These are phyloP conservation scores for Willisornis vidua DNA, from an alignment of 2,113 vertebrate genomes.

Conservation along the genomic window DNA sequence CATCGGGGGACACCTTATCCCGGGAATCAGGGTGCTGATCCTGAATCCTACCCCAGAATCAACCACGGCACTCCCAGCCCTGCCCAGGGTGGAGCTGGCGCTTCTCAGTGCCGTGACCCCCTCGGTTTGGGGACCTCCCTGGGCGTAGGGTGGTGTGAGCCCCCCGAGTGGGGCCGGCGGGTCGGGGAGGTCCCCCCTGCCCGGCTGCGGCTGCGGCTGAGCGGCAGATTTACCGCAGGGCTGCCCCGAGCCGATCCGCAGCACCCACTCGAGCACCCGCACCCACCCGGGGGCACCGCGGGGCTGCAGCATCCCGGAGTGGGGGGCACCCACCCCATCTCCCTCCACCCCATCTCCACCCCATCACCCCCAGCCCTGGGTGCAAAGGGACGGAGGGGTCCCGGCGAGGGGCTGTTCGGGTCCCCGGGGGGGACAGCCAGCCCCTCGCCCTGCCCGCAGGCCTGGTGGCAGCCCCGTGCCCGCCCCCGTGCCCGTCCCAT, in stretches of 20 bases:
- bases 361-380: not conserved
- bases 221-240: not conserved
- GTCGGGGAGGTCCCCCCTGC: not conserved
- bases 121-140: not conserved
- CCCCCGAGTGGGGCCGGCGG: accelerated
- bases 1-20: not conserved
- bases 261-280: not conserved
- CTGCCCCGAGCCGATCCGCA: not conserved
- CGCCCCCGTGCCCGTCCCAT: not conserved
- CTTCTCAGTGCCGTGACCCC: not conserved
- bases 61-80: not conserved
- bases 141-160: not conserved
- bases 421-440: not conserved
- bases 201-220: not conserved
- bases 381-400: not conserved
- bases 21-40: not conserved
- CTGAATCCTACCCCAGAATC: not conserved
- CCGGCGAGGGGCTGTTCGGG: not conserved
- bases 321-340: not conserved
- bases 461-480: not conserved
- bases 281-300: not conserved
- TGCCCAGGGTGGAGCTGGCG: not conserved
- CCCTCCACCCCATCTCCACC: not conserved
- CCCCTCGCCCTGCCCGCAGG: not conserved
- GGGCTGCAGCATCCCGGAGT: not conserved